A percentile compares a stretch with the other conserved stretches of the same genome.
These are phyloP conservation scores for Ptychochromis oligacanthus DNA, from an alignment of 2,113 vertebrate genomes.

Conservation along the genomic window DNA sequence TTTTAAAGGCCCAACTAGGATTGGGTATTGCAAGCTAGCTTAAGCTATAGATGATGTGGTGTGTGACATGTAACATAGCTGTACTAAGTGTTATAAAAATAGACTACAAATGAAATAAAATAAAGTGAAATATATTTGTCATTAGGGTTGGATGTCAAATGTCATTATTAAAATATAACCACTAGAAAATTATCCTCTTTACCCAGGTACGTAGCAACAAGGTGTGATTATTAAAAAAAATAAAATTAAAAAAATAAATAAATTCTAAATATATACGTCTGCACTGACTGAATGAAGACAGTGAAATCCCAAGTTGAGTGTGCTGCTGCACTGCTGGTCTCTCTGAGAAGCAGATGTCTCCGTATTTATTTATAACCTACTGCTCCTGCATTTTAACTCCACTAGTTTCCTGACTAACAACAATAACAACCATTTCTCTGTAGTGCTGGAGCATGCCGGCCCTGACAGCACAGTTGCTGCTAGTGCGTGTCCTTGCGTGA, in stretches of 20 bases:
- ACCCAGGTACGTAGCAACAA: background rate
- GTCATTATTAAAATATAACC: background rate
- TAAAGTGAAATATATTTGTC: too few species aligned
- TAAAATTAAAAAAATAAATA: background rate
- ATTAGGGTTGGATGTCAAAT: background rate
- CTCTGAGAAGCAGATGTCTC: constrained; percentile 47
- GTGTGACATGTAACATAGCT: too few species aligned
- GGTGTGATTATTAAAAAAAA: background rate
- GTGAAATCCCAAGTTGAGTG: background rate
- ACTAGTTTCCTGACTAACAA: constrained; percentile 55
- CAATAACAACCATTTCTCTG: constrained; percentile 65
- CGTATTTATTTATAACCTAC: constrained; percentile 64
- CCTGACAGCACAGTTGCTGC: constrained; percentile 34
- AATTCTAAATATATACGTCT: constrained; percentile 5
- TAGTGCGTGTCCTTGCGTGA: constrained; percentile 31
- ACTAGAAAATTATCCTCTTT: background rate
- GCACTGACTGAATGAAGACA: background rate
- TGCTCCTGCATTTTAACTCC: constrained; percentile 47
- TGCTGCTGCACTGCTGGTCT: constrained; percentile 7
- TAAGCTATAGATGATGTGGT: background rate
- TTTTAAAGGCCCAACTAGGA: background rate
- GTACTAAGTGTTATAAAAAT: too few species aligned
- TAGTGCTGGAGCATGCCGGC: constrained; percentile 41
- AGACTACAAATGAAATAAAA: background rate
- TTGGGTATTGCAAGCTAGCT: background rate